Percentiles rank a stretch among this genome's conserved stretches.
Evolutionary conservation across 2,797 vertebrate species (phyloP).

Genomic region (Yasuhikotakia modesta): DNA sequence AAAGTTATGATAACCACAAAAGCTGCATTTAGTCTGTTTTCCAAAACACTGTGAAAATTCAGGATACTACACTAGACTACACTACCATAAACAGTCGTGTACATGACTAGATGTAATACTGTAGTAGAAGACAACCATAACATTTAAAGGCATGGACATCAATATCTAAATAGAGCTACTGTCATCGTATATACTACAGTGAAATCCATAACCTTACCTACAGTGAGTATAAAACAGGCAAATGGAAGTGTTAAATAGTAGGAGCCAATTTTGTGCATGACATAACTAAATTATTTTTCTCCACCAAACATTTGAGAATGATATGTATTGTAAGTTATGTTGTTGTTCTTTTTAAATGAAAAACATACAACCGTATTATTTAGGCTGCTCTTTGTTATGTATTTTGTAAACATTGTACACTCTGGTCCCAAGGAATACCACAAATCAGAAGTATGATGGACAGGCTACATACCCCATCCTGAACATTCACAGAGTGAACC

Average conservation of each 20-base stretch:
- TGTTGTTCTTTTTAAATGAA: conserved; percentile 50
- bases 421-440: conserved; percentile 63
- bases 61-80: conserved; percentile 34
- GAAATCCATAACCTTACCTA: conserved; percentile 1
- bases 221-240: conserved; percentile 7
- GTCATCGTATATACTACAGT: conserved; percentile 4
- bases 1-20: conserved; percentile 67
- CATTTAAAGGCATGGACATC: conserved; percentile 28
- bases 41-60: conserved; percentile 58
- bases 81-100: neutral
- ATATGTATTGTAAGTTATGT: conserved; percentile 35
- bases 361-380: conserved; percentile 72
- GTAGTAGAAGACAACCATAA: conserved; percentile 21
- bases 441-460: conserved; percentile 3
- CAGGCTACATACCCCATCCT: neutral
- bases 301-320: conserved; percentile 42
- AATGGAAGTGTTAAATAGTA: conserved; percentile 5
- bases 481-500: neutral
- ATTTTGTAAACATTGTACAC: conserved; percentile 76
- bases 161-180: conserved; percentile 24
- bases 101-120: conserved; percentile 1
- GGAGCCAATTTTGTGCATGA: conserved; percentile 26
- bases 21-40: conserved; percentile 68
- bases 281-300: conserved; percentile 32
- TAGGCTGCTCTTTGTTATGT: conserved; percentile 76